These are phyloP conservation scores for Cricetomys ansorgei DNA, from an alignment of 2,113 vertebrate species.

Conservation along the genomic window DNA sequence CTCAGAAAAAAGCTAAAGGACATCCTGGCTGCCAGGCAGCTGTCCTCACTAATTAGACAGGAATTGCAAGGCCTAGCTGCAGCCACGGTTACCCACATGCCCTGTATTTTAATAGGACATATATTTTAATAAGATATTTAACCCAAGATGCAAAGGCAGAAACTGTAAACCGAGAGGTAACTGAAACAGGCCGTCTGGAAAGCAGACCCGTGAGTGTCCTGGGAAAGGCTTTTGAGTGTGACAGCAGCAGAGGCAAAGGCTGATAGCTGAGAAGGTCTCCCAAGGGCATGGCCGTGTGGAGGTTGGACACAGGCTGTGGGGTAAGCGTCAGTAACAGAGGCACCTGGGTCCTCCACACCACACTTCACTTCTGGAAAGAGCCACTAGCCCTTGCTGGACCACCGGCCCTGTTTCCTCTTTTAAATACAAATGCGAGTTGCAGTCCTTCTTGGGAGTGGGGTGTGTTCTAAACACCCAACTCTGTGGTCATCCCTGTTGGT, in stretches of 20 bases:
- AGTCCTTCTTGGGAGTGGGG: not conserved
- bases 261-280: slow-evolving; percentile 60
- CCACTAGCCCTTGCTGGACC: not conserved
- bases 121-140: slow-evolving; percentile 68
- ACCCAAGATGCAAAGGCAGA: not conserved
- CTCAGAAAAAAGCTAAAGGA: not conserved
- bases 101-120: slow-evolving; percentile 62
- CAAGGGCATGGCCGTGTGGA: slow-evolving; percentile 41
- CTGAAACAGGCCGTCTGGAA: not conserved
- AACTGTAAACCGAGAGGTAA: not conserved
- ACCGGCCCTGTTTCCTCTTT: not conserved
- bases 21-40: slow-evolving; percentile 35
- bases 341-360: not conserved
- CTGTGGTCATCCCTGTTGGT: not conserved
- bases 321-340: not conserved
- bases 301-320: not conserved
- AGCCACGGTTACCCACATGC: not conserved
- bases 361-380: not conserved
- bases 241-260: slow-evolving; percentile 52
- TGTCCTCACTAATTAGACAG: slow-evolving; percentile 42
- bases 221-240: not conserved
- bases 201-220: not conserved
- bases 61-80: not conserved
- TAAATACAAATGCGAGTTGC: not conserved
- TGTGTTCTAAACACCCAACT: not conserved